Evolutionary conservation across 2,797 vertebrate genomes (phyloP), one percentile per base, ranked within the genome.

Genomic region (Tragopan temminckii): DNA sequence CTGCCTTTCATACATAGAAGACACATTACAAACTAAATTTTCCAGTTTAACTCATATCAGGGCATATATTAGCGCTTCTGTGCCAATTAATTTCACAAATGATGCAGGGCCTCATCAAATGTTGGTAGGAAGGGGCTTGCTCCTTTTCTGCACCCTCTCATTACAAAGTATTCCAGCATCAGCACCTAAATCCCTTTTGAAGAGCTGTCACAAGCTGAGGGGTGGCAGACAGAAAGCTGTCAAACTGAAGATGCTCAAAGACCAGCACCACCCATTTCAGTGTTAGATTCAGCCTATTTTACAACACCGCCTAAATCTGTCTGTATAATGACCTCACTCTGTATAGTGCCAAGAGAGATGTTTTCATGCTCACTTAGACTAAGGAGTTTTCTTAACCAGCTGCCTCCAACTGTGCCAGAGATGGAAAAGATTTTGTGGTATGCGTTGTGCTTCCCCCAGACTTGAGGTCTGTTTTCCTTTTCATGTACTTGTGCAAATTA

Each of bases 371-470:
- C 3, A 4, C 82, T 96, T 88, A 88, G 33, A 63, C 35, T 2
- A 9, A 85, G 84, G 85, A 69, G 46, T 88, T 94, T 86, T 93
- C 74, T 17, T 58, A 46, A 84, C 89, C 94, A 95, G 69, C 81
- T 96, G 91, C 86, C 69, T 96, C 71, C 83, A 89, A n/a, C 88
- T 63, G 67, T 82, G 91, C 91, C 81, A 86, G 90, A 92, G 89
- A 78, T 94, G 85, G 86, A 91, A 80, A 63, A 61, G 74, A 35
- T 66, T 83, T 71, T 62, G 68, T 11, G 3, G 46, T 46, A 58
- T 43, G 89, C 13, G 3, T 18, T 75, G 52, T 85, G 72, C 75
- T 94, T 89, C 71, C 68, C 71, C 40, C 50, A 92, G 61, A 91
- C 52, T 71, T 80, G 58, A 81, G 57, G 79, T 88, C 70, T 84